Conservation (phyloP, 2,888 invertebrate species). For the Stratiomys singularior region DNA sequence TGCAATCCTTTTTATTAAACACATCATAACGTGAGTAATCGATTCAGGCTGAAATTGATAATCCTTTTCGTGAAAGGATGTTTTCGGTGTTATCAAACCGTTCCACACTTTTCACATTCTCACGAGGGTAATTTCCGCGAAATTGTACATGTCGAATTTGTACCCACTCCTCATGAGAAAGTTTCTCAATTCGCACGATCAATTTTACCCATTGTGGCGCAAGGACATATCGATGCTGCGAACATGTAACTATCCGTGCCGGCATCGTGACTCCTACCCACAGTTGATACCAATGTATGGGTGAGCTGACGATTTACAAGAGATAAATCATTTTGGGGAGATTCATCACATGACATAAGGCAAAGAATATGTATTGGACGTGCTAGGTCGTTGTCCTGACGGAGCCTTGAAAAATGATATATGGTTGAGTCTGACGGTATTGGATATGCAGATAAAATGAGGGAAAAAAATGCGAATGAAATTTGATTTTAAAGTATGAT, state of each 20-base stretch:
- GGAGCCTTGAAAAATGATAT: constrained; percentile 16
- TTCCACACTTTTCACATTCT: not conserved
- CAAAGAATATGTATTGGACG: not conserved
- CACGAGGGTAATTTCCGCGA: not conserved
- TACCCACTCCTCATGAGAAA: not conserved
- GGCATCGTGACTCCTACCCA: not conserved
- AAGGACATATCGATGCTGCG: not conserved
- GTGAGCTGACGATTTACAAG: constrained; percentile 18
- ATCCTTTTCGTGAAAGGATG: too few species aligned
- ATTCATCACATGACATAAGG: constrained; percentile 28
- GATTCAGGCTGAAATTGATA: too few species aligned
- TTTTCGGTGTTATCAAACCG: not conserved
- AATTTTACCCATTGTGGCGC: not conserved
- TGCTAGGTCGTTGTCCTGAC: constrained; percentile 23
- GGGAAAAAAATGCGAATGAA: constrained; percentile 25
- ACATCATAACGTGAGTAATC: too few species aligned
- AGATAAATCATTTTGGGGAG: constrained; percentile 32
- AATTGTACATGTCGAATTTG: not conserved
- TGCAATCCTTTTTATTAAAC: too few species aligned
- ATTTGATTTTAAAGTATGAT: constrained; percentile 31
- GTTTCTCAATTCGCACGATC: not conserved
- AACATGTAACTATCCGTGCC: not conserved
- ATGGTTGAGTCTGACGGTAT: constrained; percentile 21
- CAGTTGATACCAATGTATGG: not conserved
- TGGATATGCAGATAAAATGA: constrained; percentile 20